These are phyloP conservation scores for Chelonus formosanus DNA, from an alignment of 2,888 invertebrate species.

Conservation along the genomic window DNA sequence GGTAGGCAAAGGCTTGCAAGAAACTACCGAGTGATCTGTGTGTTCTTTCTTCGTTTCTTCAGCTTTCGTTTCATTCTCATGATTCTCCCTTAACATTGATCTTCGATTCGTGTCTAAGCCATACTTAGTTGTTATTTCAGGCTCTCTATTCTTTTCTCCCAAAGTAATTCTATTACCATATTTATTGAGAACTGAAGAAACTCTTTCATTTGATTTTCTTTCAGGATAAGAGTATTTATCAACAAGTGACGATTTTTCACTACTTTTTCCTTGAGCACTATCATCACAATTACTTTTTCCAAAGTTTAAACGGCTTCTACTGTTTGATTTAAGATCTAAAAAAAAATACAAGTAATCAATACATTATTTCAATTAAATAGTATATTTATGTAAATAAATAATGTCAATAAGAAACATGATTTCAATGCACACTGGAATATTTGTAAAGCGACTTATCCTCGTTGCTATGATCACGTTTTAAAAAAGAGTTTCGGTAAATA, in stretches of 20 bases:
- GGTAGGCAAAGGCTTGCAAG: constrained; percentile 64
- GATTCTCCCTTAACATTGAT: constrained; percentile 48
- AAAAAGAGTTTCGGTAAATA: constrained; percentile 46
- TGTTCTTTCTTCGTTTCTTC: constrained; percentile 59
- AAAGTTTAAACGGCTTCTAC: constrained; percentile 53
- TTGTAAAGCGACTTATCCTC: constrained; percentile 55
- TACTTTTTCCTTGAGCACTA: constrained; percentile 45
- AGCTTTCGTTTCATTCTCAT: constrained; percentile 49
- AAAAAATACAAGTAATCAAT: constrained; percentile 8
- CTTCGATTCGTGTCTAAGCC: constrained; percentile 56
- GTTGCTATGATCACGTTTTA: constrained; percentile 54
- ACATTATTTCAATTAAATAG: too few relatives aligned
- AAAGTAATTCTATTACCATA: constrained; percentile 51
- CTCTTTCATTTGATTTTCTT: constrained; percentile 53
- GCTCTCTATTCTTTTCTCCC: constrained; percentile 56
- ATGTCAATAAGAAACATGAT: not conserved
- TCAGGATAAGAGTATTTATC: constrained; percentile 55
- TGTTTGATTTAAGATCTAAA: constrained; percentile 53
- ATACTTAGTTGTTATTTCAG: constrained; percentile 53
- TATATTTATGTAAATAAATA: not conserved
- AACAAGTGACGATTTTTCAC: constrained; percentile 52
- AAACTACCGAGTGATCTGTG: constrained; percentile 62
- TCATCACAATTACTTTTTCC: constrained; percentile 47
- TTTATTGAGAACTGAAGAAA: constrained; percentile 57
- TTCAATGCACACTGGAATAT: constrained; percentile 52